phyloP scores from a whole-genome alignment of 2,113 vertebrate genomes.

The Acrocephalus arundinaceus region DNA sequence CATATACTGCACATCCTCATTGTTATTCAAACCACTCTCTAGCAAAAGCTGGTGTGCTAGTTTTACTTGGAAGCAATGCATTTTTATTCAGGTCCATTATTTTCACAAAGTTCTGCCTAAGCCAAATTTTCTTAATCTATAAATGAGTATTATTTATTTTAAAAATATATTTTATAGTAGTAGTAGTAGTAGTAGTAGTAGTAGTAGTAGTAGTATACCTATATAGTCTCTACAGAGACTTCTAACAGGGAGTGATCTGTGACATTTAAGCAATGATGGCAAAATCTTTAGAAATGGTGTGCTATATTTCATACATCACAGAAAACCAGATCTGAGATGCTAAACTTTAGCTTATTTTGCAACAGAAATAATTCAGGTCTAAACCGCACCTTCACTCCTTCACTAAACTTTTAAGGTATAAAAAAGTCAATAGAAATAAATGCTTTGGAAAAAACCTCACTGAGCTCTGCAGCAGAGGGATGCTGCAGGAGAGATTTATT shows the following conservation, averaged over 20 bases:
- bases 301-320: neutral
- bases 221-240: neutral
- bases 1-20: neutral
- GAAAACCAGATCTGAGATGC: neutral
- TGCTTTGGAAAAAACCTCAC: neutral
- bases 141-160: neutral
- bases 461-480: neutral
- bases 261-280: neutral
- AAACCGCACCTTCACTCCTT: neutral
- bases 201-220: neutral
- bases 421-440: neutral
- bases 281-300: neutral
- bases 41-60: neutral
- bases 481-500: neutral
- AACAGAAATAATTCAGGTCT: neutral
- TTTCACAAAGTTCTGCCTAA: neutral
- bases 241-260: neutral
- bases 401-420: neutral
- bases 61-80: neutral
- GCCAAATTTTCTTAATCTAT: neutral
- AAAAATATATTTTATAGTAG: neutral
- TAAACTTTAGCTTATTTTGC: neutral
- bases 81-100: neutral
- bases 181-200: neutral
- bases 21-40: neutral